phyloP scores from a whole-genome alignment of 2,797 vertebrate species.

The Mus caroli region DNA sequence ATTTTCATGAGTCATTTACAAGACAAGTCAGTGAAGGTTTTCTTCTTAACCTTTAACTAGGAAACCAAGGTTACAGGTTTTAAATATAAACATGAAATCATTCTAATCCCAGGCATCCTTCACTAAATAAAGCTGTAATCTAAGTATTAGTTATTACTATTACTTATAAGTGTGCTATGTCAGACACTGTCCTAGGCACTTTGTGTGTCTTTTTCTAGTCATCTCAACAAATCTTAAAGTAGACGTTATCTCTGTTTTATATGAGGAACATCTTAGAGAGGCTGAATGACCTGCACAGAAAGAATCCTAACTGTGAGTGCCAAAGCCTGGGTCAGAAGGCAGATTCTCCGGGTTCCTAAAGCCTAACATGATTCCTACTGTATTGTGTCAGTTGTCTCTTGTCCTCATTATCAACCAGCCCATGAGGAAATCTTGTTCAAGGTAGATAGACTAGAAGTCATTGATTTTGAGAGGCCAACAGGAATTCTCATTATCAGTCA shows the following conservation, averaged over 20 bases:
- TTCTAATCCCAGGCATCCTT: not conserved
- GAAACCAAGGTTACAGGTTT: constrained; percentile 32
- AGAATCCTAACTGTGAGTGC: not conserved
- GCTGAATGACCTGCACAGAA: not conserved
- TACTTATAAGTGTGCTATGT: not conserved
- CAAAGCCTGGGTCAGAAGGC: not conserved
- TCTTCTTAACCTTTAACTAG: not conserved
- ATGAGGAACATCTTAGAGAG: constrained; percentile 7
- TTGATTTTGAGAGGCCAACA: constrained; percentile 57
- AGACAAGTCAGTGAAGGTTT: not conserved
- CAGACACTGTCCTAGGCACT: constrained; percentile 8
- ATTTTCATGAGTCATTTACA: constrained; percentile 45
- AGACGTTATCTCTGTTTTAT: constrained; percentile 4
- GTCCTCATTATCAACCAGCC: constrained; percentile 28
- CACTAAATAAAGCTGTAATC: constrained; percentile 20
- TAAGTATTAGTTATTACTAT: constrained; percentile 1
- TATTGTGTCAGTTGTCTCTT: constrained; percentile 10
- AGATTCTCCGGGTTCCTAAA: constrained; percentile 30
- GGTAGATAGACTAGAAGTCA: constrained; percentile 12
- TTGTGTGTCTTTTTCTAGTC: constrained; percentile 21
- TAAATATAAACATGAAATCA: constrained; percentile 34
- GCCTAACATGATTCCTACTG: not conserved
- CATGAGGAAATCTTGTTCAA: constrained; percentile 37
- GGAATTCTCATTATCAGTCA: constrained; percentile 32
- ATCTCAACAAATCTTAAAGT: not conserved